These are phyloP conservation scores for Pantala flavescens DNA, from an alignment of 1,140 invertebrate species.

Conservation along the genomic window DNA sequence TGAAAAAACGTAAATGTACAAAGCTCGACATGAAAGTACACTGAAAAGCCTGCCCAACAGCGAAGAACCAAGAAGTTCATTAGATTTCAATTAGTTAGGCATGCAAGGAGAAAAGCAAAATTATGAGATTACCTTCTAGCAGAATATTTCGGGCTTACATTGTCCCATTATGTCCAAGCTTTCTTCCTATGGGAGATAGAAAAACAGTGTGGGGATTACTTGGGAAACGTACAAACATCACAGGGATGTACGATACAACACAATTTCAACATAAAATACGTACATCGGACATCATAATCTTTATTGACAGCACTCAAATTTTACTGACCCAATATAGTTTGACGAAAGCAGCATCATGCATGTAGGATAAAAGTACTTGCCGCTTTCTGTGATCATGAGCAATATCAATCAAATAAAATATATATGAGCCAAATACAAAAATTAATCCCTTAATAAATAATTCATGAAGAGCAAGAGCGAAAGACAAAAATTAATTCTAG, in stretches of 20 bases:
- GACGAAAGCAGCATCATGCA: neutral
- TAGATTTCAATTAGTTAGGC: neutral
- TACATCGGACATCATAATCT: no score
- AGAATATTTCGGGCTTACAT: constrained; percentile 76
- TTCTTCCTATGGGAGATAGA: constrained; percentile 47
- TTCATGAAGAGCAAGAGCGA: no score
- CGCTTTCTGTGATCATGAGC: neutral
- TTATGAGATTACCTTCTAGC: constrained; percentile 54
- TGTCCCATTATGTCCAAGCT: constrained; percentile 72
- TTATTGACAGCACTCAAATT: no score
- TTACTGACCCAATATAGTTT: no score
- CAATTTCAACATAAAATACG: neutral
- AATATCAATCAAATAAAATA: no score
- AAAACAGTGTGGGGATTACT: constrained; percentile 5
- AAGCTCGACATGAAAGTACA: no score
- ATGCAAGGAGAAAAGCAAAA: constrained; percentile 1
- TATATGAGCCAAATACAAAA: no score
- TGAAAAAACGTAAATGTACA: no score
- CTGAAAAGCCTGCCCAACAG: no score
- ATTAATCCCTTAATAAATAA: no score
- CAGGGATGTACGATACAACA: neutral
- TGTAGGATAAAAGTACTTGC: neutral
- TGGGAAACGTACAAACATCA: neutral
- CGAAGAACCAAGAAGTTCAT: no score
- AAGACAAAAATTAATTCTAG: no score